phyloP scores from a whole-genome alignment of 2,888 invertebrate genomes.

The Sturmia bella region DNA sequence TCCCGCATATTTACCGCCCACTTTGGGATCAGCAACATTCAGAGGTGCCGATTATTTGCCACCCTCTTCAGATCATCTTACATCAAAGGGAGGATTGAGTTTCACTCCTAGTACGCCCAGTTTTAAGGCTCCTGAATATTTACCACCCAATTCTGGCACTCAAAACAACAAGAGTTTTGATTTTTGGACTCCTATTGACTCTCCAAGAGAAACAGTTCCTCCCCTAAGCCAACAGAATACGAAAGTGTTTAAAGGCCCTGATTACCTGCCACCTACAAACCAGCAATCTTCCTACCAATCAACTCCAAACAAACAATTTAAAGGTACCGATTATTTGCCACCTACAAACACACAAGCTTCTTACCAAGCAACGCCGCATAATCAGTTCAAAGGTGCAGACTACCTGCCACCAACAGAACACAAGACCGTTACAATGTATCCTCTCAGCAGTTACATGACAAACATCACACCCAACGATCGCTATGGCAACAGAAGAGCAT shows the following conservation, averaged over 20 bases:
- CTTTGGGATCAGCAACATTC: neutral
- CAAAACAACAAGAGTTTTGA: conserved; percentile 21
- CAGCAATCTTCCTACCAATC: neutral
- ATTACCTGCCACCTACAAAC: conserved; percentile 33
- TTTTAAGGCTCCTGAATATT: conserved; percentile 28
- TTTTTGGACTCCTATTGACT: neutral
- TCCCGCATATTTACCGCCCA: conserved; percentile 71
- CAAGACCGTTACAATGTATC: conserved; percentile 69
- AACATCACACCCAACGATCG: conserved; percentile 75
- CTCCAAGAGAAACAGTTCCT: neutral
- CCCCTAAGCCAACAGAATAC: neutral
- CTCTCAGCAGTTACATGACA: conserved; percentile 76
- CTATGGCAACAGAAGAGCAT: conserved; percentile 72
- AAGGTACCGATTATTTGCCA: conserved; percentile 45
- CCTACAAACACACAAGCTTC: neutral
- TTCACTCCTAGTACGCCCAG: neutral
- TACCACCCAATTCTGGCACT: conserved; percentile 11
- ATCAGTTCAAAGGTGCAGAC: conserved; percentile 4
- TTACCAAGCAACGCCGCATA: neutral
- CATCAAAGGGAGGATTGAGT: neutral
- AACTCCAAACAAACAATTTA: conserved; percentile 18
- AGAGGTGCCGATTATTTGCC: conserved; percentile 47
- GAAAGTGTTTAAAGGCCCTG: conserved; percentile 33
- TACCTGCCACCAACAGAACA: conserved; percentile 61
- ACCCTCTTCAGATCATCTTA: neutral